These are phyloP conservation scores for Sinodicranocentrus sp. DNA, from an alignment of 2,888 invertebrate species.

Conservation along the genomic window DNA sequence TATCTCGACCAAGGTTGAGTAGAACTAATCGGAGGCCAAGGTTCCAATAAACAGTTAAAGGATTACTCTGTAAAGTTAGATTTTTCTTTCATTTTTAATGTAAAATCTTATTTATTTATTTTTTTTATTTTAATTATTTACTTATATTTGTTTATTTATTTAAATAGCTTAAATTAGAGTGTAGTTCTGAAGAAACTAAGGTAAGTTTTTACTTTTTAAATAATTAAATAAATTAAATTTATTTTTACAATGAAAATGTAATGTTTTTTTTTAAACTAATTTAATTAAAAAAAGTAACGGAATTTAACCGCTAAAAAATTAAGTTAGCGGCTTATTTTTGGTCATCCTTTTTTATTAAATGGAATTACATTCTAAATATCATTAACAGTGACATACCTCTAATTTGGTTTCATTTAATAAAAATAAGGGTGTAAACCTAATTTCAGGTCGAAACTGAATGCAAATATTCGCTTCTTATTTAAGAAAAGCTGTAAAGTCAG, in stretches of 20 bases:
- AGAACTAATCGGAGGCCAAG: constrained; percentile 80
- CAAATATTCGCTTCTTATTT: constrained; percentile 80
- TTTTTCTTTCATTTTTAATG: constrained; percentile 79
- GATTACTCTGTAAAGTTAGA: not conserved
- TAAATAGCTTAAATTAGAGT: constrained; percentile 78
- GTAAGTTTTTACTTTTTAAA: constrained; percentile 76
- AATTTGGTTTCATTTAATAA: constrained; percentile 81
- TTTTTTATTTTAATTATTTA: constrained; percentile 76
- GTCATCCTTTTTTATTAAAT: constrained; percentile 83
- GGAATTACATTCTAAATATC: constrained; percentile 81
- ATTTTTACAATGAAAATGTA: constrained; percentile 85
- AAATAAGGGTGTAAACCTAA: constrained; percentile 78
- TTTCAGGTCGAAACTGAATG: constrained; percentile 82
- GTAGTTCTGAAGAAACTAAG: constrained; percentile 80
- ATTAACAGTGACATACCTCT: constrained; percentile 86
- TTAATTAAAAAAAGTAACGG: constrained; percentile 81
- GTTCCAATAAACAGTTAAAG: too few species aligned
- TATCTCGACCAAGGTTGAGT: constrained; percentile 81
- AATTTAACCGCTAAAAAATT: constrained; percentile 80
- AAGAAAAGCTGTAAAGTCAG: constrained; percentile 78
- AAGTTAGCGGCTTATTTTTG: constrained; percentile 84
- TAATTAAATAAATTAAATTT: constrained; percentile 78
- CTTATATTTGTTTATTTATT: constrained; percentile 72
- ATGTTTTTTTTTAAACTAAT: constrained; percentile 84
- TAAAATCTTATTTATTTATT: constrained; percentile 49